Conservation (phyloP, 2,888 invertebrate species). For the Hybos culiciformis region DNA sequence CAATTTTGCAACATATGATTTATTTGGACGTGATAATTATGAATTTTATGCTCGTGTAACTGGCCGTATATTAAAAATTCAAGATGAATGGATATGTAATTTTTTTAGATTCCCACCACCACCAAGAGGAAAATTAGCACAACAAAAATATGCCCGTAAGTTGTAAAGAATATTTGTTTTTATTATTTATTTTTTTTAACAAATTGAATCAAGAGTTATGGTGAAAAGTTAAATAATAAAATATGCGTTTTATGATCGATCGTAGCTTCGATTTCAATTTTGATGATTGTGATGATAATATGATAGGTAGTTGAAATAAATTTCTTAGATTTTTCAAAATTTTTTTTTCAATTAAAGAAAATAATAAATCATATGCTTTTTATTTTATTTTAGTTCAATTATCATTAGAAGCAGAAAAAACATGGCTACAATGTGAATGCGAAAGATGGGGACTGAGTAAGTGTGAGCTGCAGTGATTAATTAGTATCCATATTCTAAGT, state of each 20-base stretch:
- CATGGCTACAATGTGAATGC: conserved; percentile 81
- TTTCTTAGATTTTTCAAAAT: neutral
- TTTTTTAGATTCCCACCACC: conserved; percentile 76
- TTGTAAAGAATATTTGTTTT: conserved; percentile 12
- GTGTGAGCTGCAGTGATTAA: too few species aligned
- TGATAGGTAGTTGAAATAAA: neutral
- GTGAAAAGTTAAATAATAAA: too few species aligned
- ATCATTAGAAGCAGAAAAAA: conserved; percentile 76
- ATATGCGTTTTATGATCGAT: neutral
- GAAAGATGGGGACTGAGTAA: conserved; percentile 63
- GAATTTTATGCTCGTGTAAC: conserved; percentile 92
- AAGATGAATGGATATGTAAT: conserved; percentile 92
- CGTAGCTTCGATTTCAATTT: neutral
- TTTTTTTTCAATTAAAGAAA: conserved; percentile 3
- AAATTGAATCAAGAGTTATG: neutral
- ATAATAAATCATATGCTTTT: conserved; percentile 1
- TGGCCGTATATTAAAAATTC: conserved; percentile 79
- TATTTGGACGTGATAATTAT: conserved; percentile 89
- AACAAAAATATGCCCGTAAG: conserved; percentile 54
- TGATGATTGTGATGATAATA: neutral
- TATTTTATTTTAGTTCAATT: conserved; percentile 52
- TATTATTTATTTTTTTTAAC: neutral
- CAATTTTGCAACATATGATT: conserved; percentile 88
- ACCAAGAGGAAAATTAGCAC: conserved; percentile 46
- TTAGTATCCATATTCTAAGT: too few species aligned